Evolutionary conservation across 2,797 vertebrate genomes (phyloP).

Genomic region (Botia almorhae): DNA sequence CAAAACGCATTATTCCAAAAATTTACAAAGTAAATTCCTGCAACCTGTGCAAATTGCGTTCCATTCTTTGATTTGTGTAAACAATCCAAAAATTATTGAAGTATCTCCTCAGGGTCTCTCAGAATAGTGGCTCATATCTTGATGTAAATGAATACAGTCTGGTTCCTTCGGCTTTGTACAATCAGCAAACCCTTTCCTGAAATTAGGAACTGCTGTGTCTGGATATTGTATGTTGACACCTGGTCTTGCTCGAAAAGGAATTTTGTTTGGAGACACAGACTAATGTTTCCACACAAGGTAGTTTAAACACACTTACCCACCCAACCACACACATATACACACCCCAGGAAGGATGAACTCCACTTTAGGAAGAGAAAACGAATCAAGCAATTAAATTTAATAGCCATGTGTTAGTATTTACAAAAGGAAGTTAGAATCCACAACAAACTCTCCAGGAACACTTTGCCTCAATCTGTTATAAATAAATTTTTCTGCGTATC

Average conservation of each 20-base stretch:
- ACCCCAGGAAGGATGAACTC: constrained; percentile 27
- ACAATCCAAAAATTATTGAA: neutral
- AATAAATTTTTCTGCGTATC: neutral
- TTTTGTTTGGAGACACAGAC: constrained; percentile 4
- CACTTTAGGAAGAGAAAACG: constrained; percentile 34
- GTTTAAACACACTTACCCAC: constrained; percentile 39
- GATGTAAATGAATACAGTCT: neutral
- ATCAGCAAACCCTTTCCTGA: neutral
- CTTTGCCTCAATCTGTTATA: constrained; percentile 13
- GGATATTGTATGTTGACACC: neutral
- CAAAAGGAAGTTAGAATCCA: constrained; percentile 37
- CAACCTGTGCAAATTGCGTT: neutral
- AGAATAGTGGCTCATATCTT: neutral
- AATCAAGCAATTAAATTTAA: constrained; percentile 29
- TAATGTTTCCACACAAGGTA: constrained; percentile 9
- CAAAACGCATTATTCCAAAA: constrained; percentile 1
- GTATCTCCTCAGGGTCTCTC: neutral
- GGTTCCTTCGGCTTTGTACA: neutral
- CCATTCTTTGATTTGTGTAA: neutral
- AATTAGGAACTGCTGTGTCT: constrained; percentile 6
- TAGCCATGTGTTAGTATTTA: constrained; percentile 51
- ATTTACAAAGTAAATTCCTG: constrained; percentile 17
- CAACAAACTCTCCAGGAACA: constrained; percentile 24
- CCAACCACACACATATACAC: constrained; percentile 26
- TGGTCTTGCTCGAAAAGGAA: neutral